Evolutionary conservation across 2,888 invertebrate genomes (phyloP).

Genomic region (Priocnemis perturbator): DNA sequence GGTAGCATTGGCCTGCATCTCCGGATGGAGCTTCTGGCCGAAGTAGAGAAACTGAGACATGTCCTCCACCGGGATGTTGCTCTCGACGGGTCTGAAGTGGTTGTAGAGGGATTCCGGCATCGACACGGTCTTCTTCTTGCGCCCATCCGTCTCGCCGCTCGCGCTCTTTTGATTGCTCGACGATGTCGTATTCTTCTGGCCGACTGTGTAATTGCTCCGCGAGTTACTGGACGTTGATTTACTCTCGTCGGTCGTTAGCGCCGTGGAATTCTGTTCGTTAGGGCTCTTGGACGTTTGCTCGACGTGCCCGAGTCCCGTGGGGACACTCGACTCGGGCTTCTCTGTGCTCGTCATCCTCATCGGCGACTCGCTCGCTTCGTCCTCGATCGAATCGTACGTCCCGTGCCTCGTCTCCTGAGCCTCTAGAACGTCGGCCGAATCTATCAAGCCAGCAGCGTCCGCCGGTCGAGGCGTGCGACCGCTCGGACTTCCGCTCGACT

Average conservation of each 20-base stretch:
- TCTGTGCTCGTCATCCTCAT: conserved; percentile 7
- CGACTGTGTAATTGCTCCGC: conserved; percentile 26
- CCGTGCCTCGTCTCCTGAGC: conserved; percentile 66
- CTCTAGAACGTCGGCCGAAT: conserved; percentile 60
- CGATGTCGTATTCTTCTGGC: conserved; percentile 13
- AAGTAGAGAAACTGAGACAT: conserved; percentile 84
- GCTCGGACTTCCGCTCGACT: conserved; percentile 35
- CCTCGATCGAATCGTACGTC: conserved; percentile 56
- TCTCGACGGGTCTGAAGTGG: conserved; percentile 80
- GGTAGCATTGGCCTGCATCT: conserved; percentile 63
- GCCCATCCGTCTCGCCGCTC: conserved; percentile 72
- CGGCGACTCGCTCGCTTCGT: conserved; percentile 26
- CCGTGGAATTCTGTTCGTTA: conserved; percentile 22
- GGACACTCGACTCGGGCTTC: conserved; percentile 5
- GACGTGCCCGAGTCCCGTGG: neutral
- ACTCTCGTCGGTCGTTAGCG: conserved; percentile 22
- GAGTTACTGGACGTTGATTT: conserved; percentile 21
- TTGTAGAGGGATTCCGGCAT: conserved; percentile 81
- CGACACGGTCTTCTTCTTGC: conserved; percentile 77
- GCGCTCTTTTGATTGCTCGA: conserved; percentile 62
- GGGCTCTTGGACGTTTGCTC: conserved; percentile 21
- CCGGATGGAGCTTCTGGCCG: conserved; percentile 80
- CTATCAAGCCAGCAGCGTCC: conserved; percentile 26
- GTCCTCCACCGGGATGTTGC: conserved; percentile 81
- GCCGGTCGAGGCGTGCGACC: too few relatives aligned